Percentiles rank a stretch among this genome's conserved stretches.
Evolutionary conservation across 2,797 vertebrate genomes (phyloP).

Genomic region (Enteromius fasciolatus): DNA sequence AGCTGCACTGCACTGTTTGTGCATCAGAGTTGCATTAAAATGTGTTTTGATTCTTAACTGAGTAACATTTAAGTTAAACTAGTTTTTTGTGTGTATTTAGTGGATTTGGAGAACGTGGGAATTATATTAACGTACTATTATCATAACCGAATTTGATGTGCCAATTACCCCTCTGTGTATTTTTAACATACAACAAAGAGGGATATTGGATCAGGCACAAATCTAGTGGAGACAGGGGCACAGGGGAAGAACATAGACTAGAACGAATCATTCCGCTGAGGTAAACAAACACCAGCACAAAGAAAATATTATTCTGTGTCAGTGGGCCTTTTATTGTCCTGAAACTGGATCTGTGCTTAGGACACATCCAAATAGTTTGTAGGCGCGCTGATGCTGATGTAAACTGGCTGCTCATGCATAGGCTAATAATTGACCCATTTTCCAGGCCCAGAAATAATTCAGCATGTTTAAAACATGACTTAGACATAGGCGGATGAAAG

Average conservation of each 20-base stretch:
- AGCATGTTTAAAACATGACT: slow-evolving; percentile 62
- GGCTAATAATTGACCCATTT: slow-evolving; percentile 73
- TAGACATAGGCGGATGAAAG: slow-evolving; percentile 49
- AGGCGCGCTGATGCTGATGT: slow-evolving; percentile 53
- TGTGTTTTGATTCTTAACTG: not conserved
- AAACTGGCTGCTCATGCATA: slow-evolving; percentile 55
- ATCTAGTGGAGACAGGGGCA: slow-evolving; percentile 45
- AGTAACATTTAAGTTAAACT: not conserved
- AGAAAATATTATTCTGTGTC: slow-evolving; percentile 58
- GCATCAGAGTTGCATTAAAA: not conserved
- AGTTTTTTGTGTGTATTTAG: not conserved
- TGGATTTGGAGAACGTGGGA: not conserved
- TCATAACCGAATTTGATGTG: not conserved
- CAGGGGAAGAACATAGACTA: slow-evolving; percentile 45
- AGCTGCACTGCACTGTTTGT: not conserved
- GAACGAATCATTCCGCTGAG: slow-evolving; percentile 66
- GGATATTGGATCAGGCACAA: slow-evolving; percentile 59
- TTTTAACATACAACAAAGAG: slow-evolving; percentile 66
- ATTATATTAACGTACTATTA: slow-evolving; percentile 13
- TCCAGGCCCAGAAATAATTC: slow-evolving; percentile 60
- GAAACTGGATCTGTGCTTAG: slow-evolving; percentile 51
- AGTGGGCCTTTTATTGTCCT: slow-evolving; percentile 48
- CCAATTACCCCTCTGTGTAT: slow-evolving; percentile 63
- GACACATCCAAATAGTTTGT: slow-evolving; percentile 55
- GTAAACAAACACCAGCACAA: slow-evolving; percentile 64